These are phyloP conservation scores for Dyspetes luteomarginatus DNA, from an alignment of 2,888 invertebrate species.

Conservation along the genomic window DNA sequence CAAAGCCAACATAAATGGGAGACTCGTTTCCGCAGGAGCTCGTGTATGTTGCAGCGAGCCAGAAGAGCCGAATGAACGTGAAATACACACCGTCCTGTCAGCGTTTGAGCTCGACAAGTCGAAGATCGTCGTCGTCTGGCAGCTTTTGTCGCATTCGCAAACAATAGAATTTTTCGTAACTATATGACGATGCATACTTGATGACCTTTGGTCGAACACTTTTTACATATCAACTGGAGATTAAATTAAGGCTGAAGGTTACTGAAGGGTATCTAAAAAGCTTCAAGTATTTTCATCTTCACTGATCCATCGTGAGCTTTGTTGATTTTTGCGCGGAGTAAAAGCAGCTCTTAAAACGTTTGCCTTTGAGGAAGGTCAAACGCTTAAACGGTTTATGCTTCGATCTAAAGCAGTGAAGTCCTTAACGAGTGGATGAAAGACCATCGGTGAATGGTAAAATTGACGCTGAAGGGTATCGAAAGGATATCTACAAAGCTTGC, in stretches of 20 bases:
- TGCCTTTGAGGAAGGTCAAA: no score
- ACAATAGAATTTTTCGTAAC: neutral
- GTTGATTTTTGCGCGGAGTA: no score
- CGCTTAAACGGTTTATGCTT: no score
- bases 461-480: no score
- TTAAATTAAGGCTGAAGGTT: neutral
- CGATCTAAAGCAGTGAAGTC: no score
- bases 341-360: no score
- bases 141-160: neutral
- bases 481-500: no score
- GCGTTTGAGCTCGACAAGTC: neutral
- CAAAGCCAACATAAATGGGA: conserved; percentile 19
- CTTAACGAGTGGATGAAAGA: no score
- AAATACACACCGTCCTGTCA: neutral
- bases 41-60: conserved; percentile 9
- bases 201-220: neutral
- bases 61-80: neutral
- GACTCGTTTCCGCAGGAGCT: conserved; percentile 21
- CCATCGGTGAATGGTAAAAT: no score
- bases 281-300: no score
- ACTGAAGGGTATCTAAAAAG: no score
- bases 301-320: no score
- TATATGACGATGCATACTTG: neutral
- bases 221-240: neutral
- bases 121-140: neutral